These are phyloP conservation scores for Meda fulgida DNA, from an alignment of 2,797 vertebrate species.

Conservation along the genomic window DNA sequence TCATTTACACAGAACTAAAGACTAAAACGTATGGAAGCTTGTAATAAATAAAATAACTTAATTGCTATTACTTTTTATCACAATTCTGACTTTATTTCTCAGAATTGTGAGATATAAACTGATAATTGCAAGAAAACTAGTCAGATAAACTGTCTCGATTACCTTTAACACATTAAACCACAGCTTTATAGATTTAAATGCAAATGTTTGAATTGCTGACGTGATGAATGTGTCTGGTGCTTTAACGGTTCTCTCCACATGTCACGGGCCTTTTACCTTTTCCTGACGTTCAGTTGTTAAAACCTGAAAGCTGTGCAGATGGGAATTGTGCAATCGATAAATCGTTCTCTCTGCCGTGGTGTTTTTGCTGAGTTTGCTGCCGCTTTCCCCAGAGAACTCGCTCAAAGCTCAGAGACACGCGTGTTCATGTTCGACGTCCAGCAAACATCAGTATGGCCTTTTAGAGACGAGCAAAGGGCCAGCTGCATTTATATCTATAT, in stretches of 20 bases:
- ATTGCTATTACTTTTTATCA: not conserved
- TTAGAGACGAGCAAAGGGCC: not conserved
- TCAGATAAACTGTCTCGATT: not conserved
- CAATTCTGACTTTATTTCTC: not conserved
- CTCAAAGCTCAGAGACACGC: not conserved
- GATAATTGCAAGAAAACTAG: too few relatives aligned
- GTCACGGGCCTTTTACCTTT: not conserved
- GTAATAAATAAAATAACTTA: too few relatives aligned
- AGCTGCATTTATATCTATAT: not conserved
- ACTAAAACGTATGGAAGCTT: not conserved
- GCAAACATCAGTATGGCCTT: not conserved
- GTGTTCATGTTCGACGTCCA: not conserved
- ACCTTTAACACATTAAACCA: not conserved
- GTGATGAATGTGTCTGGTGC: not conserved
- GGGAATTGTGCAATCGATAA: slow-evolving; percentile 8
- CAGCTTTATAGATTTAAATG: not conserved
- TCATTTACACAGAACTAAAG: not conserved
- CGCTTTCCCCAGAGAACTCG: not conserved
- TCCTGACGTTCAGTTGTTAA: not conserved
- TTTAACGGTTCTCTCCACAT: not conserved
- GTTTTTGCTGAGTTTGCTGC: not conserved
- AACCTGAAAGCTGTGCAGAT: not conserved
- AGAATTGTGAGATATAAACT: too few relatives aligned
- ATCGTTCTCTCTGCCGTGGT: not conserved
- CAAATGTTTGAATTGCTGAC: not conserved